A percentile compares a stretch with the other conserved stretches of the same genome.
Evolutionary conservation across 2,888 invertebrate species (phyloP).

Genomic region (Rugalucina vietnamica): DNA sequence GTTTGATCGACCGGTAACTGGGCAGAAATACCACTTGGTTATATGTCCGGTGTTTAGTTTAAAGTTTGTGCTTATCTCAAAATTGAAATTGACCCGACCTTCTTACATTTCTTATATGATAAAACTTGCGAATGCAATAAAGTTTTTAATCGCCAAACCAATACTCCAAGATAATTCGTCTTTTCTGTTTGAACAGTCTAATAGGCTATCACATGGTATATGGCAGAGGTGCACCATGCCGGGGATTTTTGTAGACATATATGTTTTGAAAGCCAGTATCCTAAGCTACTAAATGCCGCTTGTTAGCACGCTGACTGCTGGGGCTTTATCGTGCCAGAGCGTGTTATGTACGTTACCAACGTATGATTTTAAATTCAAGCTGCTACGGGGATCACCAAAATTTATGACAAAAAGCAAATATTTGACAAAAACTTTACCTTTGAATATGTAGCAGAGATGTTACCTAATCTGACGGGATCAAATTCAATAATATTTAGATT

Average conservation of each 20-base stretch:
- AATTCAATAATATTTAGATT: too few relatives aligned
- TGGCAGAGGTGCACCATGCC: not conserved
- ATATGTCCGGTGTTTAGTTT: not conserved
- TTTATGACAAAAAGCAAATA: too few relatives aligned
- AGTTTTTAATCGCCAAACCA: not conserved
- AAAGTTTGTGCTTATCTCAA: not conserved
- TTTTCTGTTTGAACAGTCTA: conserved; percentile 1
- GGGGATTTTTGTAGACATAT: too few relatives aligned
- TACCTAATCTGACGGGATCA: too few relatives aligned
- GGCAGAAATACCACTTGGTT: not conserved
- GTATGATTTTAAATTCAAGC: too few relatives aligned
- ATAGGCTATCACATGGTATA: not conserved
- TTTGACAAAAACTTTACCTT: too few relatives aligned
- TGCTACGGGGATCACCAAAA: too few relatives aligned
- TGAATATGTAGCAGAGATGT: too few relatives aligned
- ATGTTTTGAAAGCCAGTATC: too few relatives aligned
- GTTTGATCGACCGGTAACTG: too few relatives aligned
- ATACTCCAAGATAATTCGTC: not conserved
- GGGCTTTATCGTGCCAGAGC: not conserved
- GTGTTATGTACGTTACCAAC: not conserved
- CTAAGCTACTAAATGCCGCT: too few relatives aligned
- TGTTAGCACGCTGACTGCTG: not conserved
- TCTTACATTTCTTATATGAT: not conserved
- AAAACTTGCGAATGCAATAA: not conserved
- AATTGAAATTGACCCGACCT: not conserved